Evolutionary conservation across 2,797 vertebrate genomes (phyloP).

Genomic region (Sebastiscus albofasciatus): DNA sequence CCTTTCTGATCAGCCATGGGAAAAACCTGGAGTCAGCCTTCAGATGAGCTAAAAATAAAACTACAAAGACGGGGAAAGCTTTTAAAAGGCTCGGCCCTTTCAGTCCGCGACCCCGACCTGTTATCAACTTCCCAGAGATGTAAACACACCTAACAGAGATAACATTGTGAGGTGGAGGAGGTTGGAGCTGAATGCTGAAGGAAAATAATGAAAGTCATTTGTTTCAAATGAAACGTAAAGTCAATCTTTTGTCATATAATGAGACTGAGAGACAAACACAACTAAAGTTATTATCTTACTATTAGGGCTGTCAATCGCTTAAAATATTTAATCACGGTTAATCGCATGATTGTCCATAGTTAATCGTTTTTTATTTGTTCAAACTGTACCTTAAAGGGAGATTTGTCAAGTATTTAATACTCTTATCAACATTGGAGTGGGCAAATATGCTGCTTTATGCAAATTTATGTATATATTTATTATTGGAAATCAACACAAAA

Average conservation of each 20-base stretch:
- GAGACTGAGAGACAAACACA: background rate
- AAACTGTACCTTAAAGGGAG: too few species aligned
- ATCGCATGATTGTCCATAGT: too few species aligned
- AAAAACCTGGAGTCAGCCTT: conserved; percentile 1
- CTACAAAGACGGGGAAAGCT: background rate
- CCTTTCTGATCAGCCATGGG: conserved; percentile 9
- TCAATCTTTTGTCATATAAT: too few species aligned
- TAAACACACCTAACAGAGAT: conserved; percentile 36
- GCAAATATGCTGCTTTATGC: too few species aligned
- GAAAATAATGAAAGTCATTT: background rate
- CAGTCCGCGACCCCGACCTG: background rate
- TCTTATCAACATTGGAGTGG: too few species aligned
- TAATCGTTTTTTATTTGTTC: too few species aligned
- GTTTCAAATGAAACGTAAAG: background rate
- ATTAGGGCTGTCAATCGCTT: too few species aligned
- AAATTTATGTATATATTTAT: background rate
- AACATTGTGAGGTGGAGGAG: conserved; percentile 38
- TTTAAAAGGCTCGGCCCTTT: conserved; percentile 1
- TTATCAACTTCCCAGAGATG: conserved; percentile 32
- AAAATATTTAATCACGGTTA: too few species aligned
- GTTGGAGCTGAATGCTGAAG: background rate
- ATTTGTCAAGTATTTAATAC: too few species aligned
- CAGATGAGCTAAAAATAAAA: conserved; percentile 19
- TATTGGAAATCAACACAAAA: too few species aligned
- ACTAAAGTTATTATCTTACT: too few species aligned